Percentiles rank a stretch among this genome's conserved stretches.
Evolutionary conservation across 2,797 vertebrate species (phyloP).

Genomic region (Cynodonichthys magdalenae): DNA sequence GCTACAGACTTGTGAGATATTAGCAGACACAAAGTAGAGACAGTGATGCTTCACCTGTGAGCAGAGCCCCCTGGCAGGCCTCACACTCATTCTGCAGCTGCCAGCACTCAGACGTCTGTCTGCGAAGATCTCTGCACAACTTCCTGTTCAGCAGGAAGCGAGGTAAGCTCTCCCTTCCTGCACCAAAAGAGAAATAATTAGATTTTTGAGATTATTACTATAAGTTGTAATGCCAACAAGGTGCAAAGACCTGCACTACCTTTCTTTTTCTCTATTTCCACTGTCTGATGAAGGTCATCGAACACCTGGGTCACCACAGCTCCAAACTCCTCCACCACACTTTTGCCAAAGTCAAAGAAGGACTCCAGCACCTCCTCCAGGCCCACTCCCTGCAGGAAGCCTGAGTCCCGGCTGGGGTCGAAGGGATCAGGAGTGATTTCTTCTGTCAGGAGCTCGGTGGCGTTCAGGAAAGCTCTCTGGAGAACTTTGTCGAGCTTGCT

Average conservation of each 20-base stretch:
- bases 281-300: slow-evolving; percentile 68
- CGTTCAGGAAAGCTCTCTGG: slow-evolving; percentile 81
- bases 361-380: slow-evolving; percentile 83
- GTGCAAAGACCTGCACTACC: slow-evolving; percentile 51
- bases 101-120: slow-evolving; percentile 87
- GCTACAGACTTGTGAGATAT: neutral
- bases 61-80: slow-evolving; percentile 84
- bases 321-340: slow-evolving; percentile 84
- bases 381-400: slow-evolving; percentile 81
- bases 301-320: slow-evolving; percentile 82
- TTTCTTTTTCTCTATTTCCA: slow-evolving; percentile 73
- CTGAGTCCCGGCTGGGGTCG: slow-evolving; percentile 59
- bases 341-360: slow-evolving; percentile 87
- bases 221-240: neutral
- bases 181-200: slow-evolving; percentile 4
- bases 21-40: neutral
- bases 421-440: slow-evolving; percentile 46
- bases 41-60: slow-evolving; percentile 78
- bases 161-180: slow-evolving; percentile 61
- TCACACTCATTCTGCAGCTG: slow-evolving; percentile 87
- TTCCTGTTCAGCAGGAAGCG: slow-evolving; percentile 70
- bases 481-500: slow-evolving; percentile 84
- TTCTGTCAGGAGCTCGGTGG: slow-evolving; percentile 36
- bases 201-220: too few relatives aligned
- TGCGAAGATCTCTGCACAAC: slow-evolving; percentile 81